Percentiles rank a stretch among this genome's conserved stretches.
Evolutionary conservation across 1,140 invertebrate genomes (phyloP).

Genomic region (Rhyacophila brunnea): DNA sequence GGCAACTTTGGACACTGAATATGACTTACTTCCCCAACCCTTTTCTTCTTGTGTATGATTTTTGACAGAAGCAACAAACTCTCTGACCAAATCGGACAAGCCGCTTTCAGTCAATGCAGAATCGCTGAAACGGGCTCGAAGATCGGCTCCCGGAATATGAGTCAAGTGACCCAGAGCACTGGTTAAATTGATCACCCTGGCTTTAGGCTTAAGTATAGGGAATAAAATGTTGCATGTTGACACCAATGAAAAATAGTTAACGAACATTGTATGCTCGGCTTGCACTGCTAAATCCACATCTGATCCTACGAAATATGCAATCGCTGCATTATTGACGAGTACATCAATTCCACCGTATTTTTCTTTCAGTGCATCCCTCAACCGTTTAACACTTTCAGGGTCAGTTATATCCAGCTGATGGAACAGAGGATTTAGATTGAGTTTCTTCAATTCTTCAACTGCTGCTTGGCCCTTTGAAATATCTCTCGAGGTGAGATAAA

Average conservation of each 20-base stretch:
- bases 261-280: conserved; percentile 65
- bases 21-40: conserved; percentile 66
- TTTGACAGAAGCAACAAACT: conserved; percentile 61
- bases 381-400: conserved; percentile 56
- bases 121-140: conserved; percentile 54
- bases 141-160: conserved; percentile 53
- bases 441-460: conserved; percentile 55
- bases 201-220: conserved; percentile 65
- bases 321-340: conserved; percentile 82
- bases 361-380: conserved; percentile 61
- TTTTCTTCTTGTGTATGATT: conserved; percentile 41
- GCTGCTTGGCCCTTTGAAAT: conserved; percentile 56
- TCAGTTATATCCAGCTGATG: conserved; percentile 69
- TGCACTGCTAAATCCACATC: conserved; percentile 65
- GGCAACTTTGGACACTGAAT: conserved; percentile 71
- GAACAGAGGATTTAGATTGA: conserved; percentile 57
- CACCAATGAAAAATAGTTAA: conserved; percentile 68
- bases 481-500: conserved; percentile 65
- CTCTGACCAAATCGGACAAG: conserved; percentile 60
- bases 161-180: conserved; percentile 64
- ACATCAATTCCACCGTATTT: conserved; percentile 75
- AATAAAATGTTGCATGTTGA: conserved; percentile 66
- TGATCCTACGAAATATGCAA: conserved; percentile 64
- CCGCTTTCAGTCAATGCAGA: conserved; percentile 56
- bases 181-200: conserved; percentile 72